Conservation (phyloP, 2,888 invertebrate species). For the Epirrita christyi region DNA sequence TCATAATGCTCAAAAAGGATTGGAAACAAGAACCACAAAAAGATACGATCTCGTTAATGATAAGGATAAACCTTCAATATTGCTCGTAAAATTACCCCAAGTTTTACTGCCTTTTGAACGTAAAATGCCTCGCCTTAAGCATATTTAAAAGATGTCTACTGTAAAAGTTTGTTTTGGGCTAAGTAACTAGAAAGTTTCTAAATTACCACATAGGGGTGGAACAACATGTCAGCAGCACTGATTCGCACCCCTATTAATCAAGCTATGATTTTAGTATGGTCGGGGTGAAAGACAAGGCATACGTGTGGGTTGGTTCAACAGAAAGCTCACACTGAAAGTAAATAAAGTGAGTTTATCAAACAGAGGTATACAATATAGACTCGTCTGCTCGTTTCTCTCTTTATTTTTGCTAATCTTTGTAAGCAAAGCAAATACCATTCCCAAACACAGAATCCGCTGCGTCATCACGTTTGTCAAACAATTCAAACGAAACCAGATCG, state of each 20-base stretch:
- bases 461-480: constrained; percentile 52
- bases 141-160: neutral
- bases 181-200: neutral
- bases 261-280: no score
- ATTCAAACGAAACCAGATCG: constrained; percentile 56
- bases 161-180: neutral
- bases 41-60: constrained; percentile 3
- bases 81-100: constrained; percentile 6
- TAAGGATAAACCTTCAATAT: no score
- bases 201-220: neutral
- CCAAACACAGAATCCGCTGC: constrained; percentile 48
- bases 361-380: constrained; percentile 3
- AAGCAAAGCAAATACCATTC: constrained; percentile 43
- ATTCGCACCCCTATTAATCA: no score
- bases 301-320: neutral
- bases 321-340: neutral
- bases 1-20: constrained; percentile 2
- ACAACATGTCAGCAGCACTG: no score
- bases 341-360: neutral
- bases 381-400: constrained; percentile 18
- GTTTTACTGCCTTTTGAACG: constrained; percentile 18
- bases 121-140: neutral
- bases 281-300: neutral
- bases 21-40: constrained; percentile 9
- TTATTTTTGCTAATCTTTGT: constrained; percentile 33